Percentiles rank a stretch among this genome's conserved stretches.
These are phyloP conservation scores for Rhinichthys klamathensis DNA, from an alignment of 2,113 vertebrate species.

Conservation along the genomic window DNA sequence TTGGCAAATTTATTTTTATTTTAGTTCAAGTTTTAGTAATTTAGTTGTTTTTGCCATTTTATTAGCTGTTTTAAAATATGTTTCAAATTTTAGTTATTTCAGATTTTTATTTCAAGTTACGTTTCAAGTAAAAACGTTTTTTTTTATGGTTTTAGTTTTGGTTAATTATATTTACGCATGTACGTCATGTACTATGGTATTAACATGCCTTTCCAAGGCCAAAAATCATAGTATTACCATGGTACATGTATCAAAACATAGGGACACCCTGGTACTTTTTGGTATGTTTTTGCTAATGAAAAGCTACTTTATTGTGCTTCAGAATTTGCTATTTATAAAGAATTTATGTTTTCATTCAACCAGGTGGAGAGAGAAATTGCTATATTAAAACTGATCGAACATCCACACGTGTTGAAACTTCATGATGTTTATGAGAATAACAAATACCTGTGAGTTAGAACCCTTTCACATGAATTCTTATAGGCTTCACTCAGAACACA, in stretches of 20 bases:
- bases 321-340: background rate
- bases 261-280: background rate
- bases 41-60: too few relatives aligned
- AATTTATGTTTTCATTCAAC: slow-evolving; percentile 17
- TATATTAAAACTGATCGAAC: slow-evolving; percentile 93
- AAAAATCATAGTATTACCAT: background rate
- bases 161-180: background rate
- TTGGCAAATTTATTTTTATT: too few relatives aligned
- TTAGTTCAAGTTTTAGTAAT: too few relatives aligned
- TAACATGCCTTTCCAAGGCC: background rate
- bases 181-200: background rate
- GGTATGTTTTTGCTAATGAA: background rate
- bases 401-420: slow-evolving; percentile 92
- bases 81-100: background rate
- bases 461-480: background rate
- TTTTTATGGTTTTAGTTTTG: background rate
- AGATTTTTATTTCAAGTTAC: background rate
- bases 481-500: background rate
- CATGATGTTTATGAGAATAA: slow-evolving; percentile 96
- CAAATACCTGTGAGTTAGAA: slow-evolving; percentile 91
- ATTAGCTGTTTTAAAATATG: too few relatives aligned
- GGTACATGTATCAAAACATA: too few relatives aligned
- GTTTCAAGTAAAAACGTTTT: background rate
- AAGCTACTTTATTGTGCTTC: slow-evolving; percentile 7
- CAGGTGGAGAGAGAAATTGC: slow-evolving; percentile 94